phyloP scores from a whole-genome alignment of 2,888 invertebrate species.

The Synanthedon formicaeformis region DNA sequence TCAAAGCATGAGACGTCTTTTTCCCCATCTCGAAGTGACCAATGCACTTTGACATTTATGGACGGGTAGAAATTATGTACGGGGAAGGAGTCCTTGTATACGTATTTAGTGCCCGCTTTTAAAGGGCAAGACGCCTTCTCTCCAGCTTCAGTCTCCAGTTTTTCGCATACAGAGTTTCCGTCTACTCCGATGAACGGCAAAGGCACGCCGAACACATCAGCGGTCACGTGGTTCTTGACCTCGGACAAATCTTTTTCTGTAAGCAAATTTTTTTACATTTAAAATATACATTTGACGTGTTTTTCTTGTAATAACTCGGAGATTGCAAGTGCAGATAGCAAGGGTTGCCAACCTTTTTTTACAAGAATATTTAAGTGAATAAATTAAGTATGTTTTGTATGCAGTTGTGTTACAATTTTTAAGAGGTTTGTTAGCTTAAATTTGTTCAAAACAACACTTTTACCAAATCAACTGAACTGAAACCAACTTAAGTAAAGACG shows the following conservation, averaged over 20 bases:
- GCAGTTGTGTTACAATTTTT: too few species aligned
- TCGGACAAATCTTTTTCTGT: conserved; percentile 64
- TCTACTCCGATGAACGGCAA: conserved; percentile 85
- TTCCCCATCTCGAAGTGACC: conserved; percentile 65
- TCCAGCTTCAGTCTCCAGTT: conserved; percentile 70
- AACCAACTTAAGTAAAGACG: too few species aligned
- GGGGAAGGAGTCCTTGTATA: conserved; percentile 75
- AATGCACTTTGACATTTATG: conserved; percentile 71
- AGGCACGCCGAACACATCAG: conserved; percentile 71
- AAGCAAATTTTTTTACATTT: conserved; percentile 15
- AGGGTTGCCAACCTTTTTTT: neutral
- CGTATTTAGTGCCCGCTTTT: conserved; percentile 74
- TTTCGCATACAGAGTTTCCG: conserved; percentile 75
- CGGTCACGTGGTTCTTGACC: conserved; percentile 73
- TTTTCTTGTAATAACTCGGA: too few species aligned
- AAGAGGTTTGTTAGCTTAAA: too few species aligned
- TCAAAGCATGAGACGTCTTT: conserved; percentile 74
- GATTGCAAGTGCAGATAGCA: neutral
- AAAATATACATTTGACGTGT: too few species aligned
- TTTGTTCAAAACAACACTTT: too few species aligned
- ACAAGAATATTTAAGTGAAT: too few species aligned
- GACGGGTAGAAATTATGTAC: conserved; percentile 64
- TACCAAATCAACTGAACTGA: too few species aligned
- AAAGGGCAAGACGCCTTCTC: conserved; percentile 76
- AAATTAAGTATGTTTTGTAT: too few species aligned